A percentile compares a stretch with the other conserved stretches of the same genome.
Evolutionary conservation across 2,888 invertebrate genomes (phyloP).

Genomic region (Saturnia japonica): DNA sequence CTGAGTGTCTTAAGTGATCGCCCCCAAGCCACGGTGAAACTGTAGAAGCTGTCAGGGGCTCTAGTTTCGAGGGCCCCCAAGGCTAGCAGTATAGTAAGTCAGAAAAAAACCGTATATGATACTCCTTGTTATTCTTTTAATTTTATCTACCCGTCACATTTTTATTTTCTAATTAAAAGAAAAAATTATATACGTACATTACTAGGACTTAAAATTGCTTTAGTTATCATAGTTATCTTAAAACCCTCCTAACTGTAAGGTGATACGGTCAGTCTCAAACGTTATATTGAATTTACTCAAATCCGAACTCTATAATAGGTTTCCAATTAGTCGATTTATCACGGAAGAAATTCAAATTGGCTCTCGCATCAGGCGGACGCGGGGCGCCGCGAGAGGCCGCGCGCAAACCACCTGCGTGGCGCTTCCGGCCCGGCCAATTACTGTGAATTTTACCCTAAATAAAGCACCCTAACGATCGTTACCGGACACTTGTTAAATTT

Average conservation of each 20-base stretch:
- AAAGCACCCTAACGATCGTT: constrained; percentile 60
- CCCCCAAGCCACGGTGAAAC: too few relatives aligned
- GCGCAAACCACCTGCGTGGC: constrained; percentile 68
- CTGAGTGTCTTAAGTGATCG: too few relatives aligned
- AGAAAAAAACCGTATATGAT: too few relatives aligned
- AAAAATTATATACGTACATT: not conserved
- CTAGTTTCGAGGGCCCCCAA: too few relatives aligned
- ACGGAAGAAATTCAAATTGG: constrained; percentile 75
- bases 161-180: not conserved
- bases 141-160: not conserved
- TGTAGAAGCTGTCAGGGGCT: too few relatives aligned
- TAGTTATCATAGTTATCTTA: not conserved
- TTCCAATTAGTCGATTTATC: constrained; percentile 68
- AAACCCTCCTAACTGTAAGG: not conserved
- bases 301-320: constrained; percentile 33
- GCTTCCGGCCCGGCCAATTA: constrained; percentile 75
- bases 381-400: constrained; percentile 65
- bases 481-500: constrained; percentile 59
- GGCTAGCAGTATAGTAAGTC: too few relatives aligned
- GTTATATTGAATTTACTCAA: not conserved
- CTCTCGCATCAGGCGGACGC: constrained; percentile 46
- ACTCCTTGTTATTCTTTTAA: not conserved
- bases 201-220: not conserved
- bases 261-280: not conserved
- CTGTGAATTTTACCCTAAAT: constrained; percentile 67